Base-by-base conservation (phyloP, 1,140 invertebrate species). In the Lordiphosa mommai region DNA sequence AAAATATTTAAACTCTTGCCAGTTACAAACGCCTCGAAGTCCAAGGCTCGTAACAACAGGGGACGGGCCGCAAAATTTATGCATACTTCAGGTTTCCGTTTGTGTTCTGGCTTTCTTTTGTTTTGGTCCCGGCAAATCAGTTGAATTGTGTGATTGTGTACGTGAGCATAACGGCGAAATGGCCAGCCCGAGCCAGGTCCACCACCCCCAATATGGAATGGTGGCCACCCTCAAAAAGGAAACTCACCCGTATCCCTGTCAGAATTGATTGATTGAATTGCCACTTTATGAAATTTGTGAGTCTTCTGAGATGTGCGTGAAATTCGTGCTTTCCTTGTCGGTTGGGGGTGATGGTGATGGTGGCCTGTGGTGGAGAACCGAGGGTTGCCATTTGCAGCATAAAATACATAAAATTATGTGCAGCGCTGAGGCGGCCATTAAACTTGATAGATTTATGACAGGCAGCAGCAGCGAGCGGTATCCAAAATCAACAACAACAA, bases 281-380 rank as follows among this genome's bases (percentile, higher is more conserved):
- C 86, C 86, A 86, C 86, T 88, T 88, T 86, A 88, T 88, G 80
- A 88, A 88, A 88, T 88, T 88, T 88, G 86, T 88, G 86, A 88
- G 86, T 87, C 86, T 88, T 87, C 69, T 48, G 86, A 88, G 86
- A 88, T 88, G 72, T 87, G 79, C 82, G 82, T 82, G 71, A 72
- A 86, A 80, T 59, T 86, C 70, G 72, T 82, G 72, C 66, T 58
- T 52, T 44, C 59, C 17, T 33, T 32, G 52, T 50, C 33, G 53
- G 14, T 38, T 10, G 40, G 48, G 33, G 53, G 34, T 44, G 43
- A 41, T 29, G 46, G 9, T 33, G 34, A 9, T 58, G 47, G 40
- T 32, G 27, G 27, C 16, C 38, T 20, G 41, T 40, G 30, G 36
- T 33, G 29, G 34, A 14, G 32, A 13, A 40, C 27, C 47, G 72